Evolutionary conservation across 2,797 vertebrate species (phyloP).

Genomic region (Poecilia picta): DNA sequence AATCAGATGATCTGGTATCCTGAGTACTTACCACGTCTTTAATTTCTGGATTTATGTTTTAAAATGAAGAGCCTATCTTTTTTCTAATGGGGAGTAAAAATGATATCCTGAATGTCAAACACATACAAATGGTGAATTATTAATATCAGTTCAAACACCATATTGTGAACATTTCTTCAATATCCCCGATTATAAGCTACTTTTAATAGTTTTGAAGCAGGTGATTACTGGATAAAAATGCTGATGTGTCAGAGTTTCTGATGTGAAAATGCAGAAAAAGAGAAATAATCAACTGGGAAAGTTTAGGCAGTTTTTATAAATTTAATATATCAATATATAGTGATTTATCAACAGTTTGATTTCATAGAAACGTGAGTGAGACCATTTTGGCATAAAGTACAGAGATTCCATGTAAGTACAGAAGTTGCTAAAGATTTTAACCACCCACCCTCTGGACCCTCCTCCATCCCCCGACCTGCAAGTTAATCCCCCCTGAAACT

Average conservation of each 20-base stretch:
- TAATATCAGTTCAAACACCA: background rate
- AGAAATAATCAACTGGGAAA: conserved; percentile 16
- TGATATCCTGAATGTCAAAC: background rate
- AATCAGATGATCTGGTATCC: background rate
- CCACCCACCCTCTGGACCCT: conserved; percentile 7
- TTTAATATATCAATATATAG: conserved; percentile 91
- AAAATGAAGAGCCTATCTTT: background rate
- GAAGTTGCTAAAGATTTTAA: conserved; percentile 76
- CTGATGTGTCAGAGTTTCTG: background rate
- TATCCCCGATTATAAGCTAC: background rate
- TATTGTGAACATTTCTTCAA: background rate
- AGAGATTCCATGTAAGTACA: conserved; percentile 86
- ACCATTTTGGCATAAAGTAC: conserved; percentile 89
- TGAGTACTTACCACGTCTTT: background rate
- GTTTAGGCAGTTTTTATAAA: conserved; percentile 80
- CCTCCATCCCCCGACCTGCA: background rate
- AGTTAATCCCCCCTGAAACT: conserved; percentile 5
- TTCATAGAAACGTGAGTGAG: conserved; percentile 88
- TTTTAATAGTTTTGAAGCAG: background rate
- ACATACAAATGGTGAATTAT: background rate
- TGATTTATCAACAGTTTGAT: conserved; percentile 88
- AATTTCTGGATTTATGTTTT: background rate
- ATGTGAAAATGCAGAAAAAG: conserved; percentile 5
- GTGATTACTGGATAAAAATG: background rate
- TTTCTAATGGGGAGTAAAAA: background rate